A percentile compares a stretch with the other conserved stretches of the same genome.
These are phyloP conservation scores for Babyrousa celebensis DNA, from an alignment of 2,797 vertebrate species.

Conservation along the genomic window DNA sequence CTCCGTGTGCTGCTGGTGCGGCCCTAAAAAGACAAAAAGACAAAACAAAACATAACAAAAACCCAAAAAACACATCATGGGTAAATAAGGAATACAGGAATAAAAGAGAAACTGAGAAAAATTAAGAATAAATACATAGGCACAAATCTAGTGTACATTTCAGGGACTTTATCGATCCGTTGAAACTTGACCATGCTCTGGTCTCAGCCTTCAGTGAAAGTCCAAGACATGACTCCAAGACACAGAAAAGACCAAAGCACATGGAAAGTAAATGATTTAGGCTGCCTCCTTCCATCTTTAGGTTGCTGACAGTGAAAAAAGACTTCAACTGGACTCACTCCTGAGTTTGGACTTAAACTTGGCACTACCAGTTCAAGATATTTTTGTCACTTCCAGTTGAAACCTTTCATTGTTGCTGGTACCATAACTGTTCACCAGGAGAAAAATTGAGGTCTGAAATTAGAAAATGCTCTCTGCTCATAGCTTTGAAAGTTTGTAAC, in stretches of 20 bases:
- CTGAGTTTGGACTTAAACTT: slow-evolving; percentile 16
- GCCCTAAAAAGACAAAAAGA: no score
- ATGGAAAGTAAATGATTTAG: slow-evolving; percentile 1
- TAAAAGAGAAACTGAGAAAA: slow-evolving; percentile 41
- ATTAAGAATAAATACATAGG: neutral
- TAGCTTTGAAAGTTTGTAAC: neutral
- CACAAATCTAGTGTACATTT: slow-evolving; percentile 1
- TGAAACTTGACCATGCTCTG: neutral
- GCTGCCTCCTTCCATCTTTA: neutral
- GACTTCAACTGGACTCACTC: neutral
- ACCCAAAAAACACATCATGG: no score
- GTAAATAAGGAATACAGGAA: slow-evolving; percentile 34
- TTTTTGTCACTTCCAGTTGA: neutral
- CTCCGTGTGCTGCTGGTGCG: no score
- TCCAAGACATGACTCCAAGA: neutral
- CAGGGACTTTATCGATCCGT: neutral
- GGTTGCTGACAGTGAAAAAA: neutral
- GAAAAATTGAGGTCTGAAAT: slow-evolving; percentile 17
- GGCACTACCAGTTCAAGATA: neutral
- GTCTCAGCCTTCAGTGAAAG: slow-evolving; percentile 11
- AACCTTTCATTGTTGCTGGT: neutral
- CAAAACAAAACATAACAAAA: no score
- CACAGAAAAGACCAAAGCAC: neutral
- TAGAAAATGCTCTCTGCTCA: slow-evolving; percentile 12
- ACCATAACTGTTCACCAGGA: neutral